phyloP scores from a whole-genome alignment of 1,140 invertebrate genomes.

The Delia radicum region DNA sequence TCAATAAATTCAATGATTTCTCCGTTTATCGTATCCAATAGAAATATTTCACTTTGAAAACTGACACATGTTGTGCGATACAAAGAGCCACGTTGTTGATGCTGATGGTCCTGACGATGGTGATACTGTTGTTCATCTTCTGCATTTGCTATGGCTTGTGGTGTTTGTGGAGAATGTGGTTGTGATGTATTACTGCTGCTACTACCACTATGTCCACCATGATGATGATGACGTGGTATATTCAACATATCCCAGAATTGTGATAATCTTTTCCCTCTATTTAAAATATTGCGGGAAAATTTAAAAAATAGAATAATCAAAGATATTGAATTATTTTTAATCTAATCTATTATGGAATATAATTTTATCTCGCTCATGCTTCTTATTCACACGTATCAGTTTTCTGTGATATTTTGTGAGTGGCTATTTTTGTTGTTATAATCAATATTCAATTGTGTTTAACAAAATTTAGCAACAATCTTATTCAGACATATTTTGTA shows the following conservation, averaged over 20 bases:
- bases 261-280: not conserved
- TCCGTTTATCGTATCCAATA: not conserved
- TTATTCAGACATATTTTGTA: too few relatives aligned
- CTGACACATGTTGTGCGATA: not conserved
- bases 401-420: too few relatives aligned
- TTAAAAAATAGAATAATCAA: too few relatives aligned
- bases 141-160: not conserved
- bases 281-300: too few relatives aligned
- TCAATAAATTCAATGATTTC: not conserved
- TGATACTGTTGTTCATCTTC: not conserved
- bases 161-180: constrained; percentile 5
- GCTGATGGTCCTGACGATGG: not conserved
- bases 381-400: too few relatives aligned
- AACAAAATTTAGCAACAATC: too few relatives aligned
- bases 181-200: not conserved
- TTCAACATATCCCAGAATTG: constrained; percentile 4
- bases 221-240: constrained; percentile 8
- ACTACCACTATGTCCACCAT: not conserved
- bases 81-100: not conserved
- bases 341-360: too few relatives aligned
- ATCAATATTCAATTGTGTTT: too few relatives aligned
- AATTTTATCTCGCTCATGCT: too few relatives aligned
- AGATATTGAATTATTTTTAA: too few relatives aligned
- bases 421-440: too few relatives aligned
- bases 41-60: constrained; percentile 11